Conservation (phyloP, 2,888 invertebrate genomes). For the Acrocyrtus sp. region DNA sequence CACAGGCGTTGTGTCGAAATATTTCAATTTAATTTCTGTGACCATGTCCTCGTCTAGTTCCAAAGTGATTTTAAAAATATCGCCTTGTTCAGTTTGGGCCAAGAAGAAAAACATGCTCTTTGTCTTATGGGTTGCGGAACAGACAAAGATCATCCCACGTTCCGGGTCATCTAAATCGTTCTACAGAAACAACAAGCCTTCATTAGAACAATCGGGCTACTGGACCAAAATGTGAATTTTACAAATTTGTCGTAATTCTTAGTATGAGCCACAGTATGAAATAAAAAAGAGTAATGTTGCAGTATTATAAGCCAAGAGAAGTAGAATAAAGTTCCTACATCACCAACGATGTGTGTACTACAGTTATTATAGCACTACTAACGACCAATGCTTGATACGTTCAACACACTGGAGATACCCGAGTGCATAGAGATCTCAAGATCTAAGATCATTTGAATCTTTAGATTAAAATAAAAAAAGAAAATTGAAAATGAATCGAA, state of each 20-base stretch:
- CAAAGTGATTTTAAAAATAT: constrained; percentile 95
- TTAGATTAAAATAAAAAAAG: neutral
- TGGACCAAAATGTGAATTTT: neutral
- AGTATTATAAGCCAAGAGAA: constrained; percentile 57
- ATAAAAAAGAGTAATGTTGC: constrained; percentile 45
- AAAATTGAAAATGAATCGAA: neutral
- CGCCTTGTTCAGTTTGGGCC: constrained; percentile 98
- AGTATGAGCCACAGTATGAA: neutral
- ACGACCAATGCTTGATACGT: constrained; percentile 58
- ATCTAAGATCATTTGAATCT: too few relatives aligned
- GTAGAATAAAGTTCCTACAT: constrained; percentile 45
- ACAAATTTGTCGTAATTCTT: neutral
- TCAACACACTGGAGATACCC: constrained; percentile 62
- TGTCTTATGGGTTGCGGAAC: constrained; percentile 98
- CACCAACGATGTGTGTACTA: constrained; percentile 59
- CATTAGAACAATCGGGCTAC: neutral
- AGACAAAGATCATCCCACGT: constrained; percentile 98
- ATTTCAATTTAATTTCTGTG: constrained; percentile 97
- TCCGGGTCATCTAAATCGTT: constrained; percentile 99
- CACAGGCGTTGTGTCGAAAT: constrained; percentile 99
- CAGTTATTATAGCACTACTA: constrained; percentile 58
- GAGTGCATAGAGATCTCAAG: constrained; percentile 57
- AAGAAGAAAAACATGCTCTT: constrained; percentile 99
- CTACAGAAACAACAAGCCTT: constrained; percentile 66
- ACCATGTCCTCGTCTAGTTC: constrained; percentile 98